Evolutionary conservation across 2,888 invertebrate species (phyloP), one percentile per base, ranked within the genome.

Genomic region (Lasioglossum morio): DNA sequence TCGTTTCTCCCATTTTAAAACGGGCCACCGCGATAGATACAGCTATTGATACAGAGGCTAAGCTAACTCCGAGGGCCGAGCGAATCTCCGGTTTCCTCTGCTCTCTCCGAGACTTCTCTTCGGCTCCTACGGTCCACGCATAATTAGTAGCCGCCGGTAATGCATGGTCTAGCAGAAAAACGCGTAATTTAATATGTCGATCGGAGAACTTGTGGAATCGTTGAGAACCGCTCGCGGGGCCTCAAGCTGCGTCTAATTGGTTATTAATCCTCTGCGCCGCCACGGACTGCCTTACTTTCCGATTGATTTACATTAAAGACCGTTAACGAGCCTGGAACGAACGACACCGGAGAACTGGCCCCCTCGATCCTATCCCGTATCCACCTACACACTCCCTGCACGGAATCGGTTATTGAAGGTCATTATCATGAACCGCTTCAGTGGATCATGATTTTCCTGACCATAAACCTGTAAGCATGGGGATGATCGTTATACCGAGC

Each of bases 101-200:
- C 63, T 63, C 63, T 63, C 19, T 0, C 57, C 4, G n/a, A n/a
- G 57, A 57, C 10, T 57, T n/a, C 57, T 57, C 63, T 30, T n/a
- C 34, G 3, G 69, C 43, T 40, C 5, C 12, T 46, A 46, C 80
- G 37, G 76, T 85, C 69, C 76, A 70, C 77, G 73, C 74, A 63
- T 90, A 90, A 90, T 90, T 90, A 90, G 77, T 79, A 79, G 66
- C 75, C 72, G 74, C 46, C 63, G 76, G 34, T 87, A 79, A 84
- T 78, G 76, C 46, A 14, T 37, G 69, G 66, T 43, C 74, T 43
- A 27, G 53, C 14, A 23, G 73, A 88, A 88, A 86, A 86, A 82
- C 48, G 63, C 37, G 77, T 82, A 82, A 88, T 88, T 88, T 88
- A 88, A 86, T 76, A 70, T 77, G 63, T 81, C 81, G 81, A 53